Conservation (phyloP, 2,888 invertebrate species). For the Drosophila ezoana region DNA sequence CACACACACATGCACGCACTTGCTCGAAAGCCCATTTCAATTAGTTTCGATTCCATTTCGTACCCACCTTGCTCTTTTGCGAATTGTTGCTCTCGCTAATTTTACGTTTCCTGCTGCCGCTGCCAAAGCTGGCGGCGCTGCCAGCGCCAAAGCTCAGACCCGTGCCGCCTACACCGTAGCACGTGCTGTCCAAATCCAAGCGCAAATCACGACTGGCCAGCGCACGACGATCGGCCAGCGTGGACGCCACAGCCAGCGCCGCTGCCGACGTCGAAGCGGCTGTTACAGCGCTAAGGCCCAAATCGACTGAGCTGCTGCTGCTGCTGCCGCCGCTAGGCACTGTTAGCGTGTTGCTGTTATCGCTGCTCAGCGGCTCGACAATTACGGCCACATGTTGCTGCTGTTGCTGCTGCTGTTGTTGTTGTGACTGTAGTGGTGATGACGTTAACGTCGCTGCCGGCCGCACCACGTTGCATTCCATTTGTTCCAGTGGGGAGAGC, state of each 20-base stretch:
- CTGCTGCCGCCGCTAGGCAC: conserved; percentile 18
- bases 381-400: conserved; percentile 62
- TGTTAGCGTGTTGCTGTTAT: conserved; percentile 22
- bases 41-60: conserved; percentile 39
- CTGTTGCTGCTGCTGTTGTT: conserved; percentile 24
- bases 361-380: conserved; percentile 20
- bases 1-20: conserved; percentile 1
- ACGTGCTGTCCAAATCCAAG: conserved; percentile 82
- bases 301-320: conserved; percentile 33
- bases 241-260: conserved; percentile 68
- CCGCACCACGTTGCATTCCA: conserved; percentile 53
- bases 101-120: conserved; percentile 82
- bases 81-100: conserved; percentile 84
- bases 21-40: conserved; percentile 17
- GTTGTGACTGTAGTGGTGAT: conserved; percentile 40
- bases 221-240: conserved; percentile 78
- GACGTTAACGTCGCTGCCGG: conserved; percentile 34
- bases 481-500: conserved; percentile 49
- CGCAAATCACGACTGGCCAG: conserved; percentile 82
- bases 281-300: conserved; percentile 30
- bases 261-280: conserved; percentile 45
- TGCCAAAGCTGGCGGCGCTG: conserved; percentile 54
- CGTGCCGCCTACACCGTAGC: conserved; percentile 75
- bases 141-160: conserved; percentile 68
- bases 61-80: conserved; percentile 83